These are phyloP conservation scores for Loripinus fragilis DNA, from an alignment of 2,888 invertebrate species.

Conservation along the genomic window DNA sequence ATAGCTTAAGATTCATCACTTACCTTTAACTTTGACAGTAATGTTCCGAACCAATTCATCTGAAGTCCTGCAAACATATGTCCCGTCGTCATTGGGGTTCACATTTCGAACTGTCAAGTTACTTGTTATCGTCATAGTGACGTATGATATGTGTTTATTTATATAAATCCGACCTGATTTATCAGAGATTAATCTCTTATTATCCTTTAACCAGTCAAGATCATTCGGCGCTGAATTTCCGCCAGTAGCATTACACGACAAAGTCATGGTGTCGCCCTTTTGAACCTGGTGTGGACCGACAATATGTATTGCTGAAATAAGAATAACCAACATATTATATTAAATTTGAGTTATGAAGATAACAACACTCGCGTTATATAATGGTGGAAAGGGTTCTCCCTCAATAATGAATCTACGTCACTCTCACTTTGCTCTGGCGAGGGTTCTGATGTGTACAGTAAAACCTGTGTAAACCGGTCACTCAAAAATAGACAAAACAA, in stretches of 20 bases:
- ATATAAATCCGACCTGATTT: constrained; percentile 63
- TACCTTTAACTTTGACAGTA: constrained; percentile 63
- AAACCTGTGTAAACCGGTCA: no score
- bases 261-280: constrained; percentile 64
- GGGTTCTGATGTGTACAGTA: no score
- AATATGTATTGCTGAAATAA: constrained; percentile 47
- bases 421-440: no score
- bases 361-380: no score
- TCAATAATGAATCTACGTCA: no score
- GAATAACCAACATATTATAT: no score
- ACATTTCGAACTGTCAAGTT: constrained; percentile 68
- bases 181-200: constrained; percentile 64
- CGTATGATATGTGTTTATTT: constrained; percentile 68
- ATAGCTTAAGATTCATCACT: no score
- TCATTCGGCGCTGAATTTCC: constrained; percentile 70
- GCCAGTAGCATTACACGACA: constrained; percentile 74
- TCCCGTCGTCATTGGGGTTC: constrained; percentile 63
- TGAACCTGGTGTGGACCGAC: constrained; percentile 60
- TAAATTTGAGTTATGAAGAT: no score
- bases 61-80: constrained; percentile 72
- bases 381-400: no score
- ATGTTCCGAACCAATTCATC: constrained; percentile 68
- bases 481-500: no score
- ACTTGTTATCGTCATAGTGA: constrained; percentile 69
- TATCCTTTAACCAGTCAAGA: constrained; percentile 75